A percentile compares a stretch with the other conserved stretches of the same genome.
Evolutionary conservation across 2,113 vertebrate genomes (phyloP).

Genomic region (Pampusana beccarii): DNA sequence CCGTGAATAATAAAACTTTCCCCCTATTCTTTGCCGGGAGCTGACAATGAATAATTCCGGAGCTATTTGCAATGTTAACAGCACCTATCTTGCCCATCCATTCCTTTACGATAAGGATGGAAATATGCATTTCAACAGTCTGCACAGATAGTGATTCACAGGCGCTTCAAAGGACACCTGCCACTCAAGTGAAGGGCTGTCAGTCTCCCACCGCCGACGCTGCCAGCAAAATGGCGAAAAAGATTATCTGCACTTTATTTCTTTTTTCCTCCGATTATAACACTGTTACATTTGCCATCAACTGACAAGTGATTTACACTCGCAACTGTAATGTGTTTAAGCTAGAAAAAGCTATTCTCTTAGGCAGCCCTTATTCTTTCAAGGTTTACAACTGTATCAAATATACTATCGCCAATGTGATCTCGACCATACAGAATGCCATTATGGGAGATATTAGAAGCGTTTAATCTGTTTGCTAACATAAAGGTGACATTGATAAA

Average conservation of each 20-base stretch:
- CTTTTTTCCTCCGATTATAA: constrained; percentile 87
- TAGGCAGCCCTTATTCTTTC: constrained; percentile 83
- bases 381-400: constrained; percentile 91
- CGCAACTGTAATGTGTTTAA: constrained; percentile 88
- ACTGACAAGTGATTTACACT: constrained; percentile 98
- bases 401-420: constrained; percentile 87
- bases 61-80: constrained; percentile 99
- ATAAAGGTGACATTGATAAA: constrained; percentile 90
- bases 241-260: constrained; percentile 98
- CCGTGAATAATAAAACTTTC: constrained; percentile 99
- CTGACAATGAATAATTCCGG: constrained; percentile 99
- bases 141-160: constrained; percentile 92
- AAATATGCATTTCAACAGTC: constrained; percentile 99
- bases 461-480: constrained; percentile 82
- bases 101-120: constrained; percentile 98
- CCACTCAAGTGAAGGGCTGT: constrained; percentile 98
- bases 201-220: constrained; percentile 88
- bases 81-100: constrained; percentile 99
- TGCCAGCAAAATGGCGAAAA: constrained; percentile 91
- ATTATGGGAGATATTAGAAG: constrained; percentile 80
- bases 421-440: constrained; percentile 83
- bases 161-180: constrained; percentile 99
- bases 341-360: constrained; percentile 86
- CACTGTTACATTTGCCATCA: constrained; percentile 87
- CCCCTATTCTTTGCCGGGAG: constrained; percentile 84